Percentiles rank a stretch among this genome's conserved stretches.
phyloP scores from a whole-genome alignment of 2,797 vertebrate genomes.

The Sternarchorhynchus goeldii region DNA sequence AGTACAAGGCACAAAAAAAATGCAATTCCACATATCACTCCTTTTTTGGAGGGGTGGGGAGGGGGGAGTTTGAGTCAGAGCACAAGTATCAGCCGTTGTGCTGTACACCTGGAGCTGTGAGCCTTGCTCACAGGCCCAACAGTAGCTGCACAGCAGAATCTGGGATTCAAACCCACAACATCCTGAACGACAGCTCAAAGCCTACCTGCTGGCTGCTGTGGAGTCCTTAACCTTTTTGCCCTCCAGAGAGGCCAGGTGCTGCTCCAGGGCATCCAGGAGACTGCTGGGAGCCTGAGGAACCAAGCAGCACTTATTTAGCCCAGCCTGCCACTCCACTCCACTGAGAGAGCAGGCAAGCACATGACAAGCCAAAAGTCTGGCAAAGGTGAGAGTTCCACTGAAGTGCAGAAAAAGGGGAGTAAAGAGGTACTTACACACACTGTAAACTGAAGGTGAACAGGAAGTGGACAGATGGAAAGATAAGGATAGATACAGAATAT shows the following conservation, averaged over 20 bases:
- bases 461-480: constrained; percentile 65
- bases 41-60: no score
- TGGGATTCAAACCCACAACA: no score
- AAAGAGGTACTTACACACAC: constrained; percentile 87
- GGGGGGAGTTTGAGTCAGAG: no score
- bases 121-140: no score
- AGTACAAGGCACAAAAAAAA: no score
- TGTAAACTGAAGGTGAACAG: constrained; percentile 85
- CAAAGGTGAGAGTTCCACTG: constrained; percentile 66
- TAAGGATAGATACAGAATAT: constrained; percentile 86
- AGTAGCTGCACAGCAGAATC: no score
- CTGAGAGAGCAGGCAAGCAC: background rate
- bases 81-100: no score
- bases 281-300: constrained; percentile 92
- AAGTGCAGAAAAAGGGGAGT: constrained; percentile 65
- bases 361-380: constrained; percentile 66
- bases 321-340: constrained; percentile 7
- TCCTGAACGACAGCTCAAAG: background rate
- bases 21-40: no score
- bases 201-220: constrained; percentile 96
- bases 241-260: constrained; percentile 98
- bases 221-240: constrained; percentile 99
- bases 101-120: no score
- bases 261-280: constrained; percentile 98
- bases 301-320: constrained; percentile 42